Conservation (phyloP, 2,113 vertebrate genomes). For the Mionectes macconnelli region DNA sequence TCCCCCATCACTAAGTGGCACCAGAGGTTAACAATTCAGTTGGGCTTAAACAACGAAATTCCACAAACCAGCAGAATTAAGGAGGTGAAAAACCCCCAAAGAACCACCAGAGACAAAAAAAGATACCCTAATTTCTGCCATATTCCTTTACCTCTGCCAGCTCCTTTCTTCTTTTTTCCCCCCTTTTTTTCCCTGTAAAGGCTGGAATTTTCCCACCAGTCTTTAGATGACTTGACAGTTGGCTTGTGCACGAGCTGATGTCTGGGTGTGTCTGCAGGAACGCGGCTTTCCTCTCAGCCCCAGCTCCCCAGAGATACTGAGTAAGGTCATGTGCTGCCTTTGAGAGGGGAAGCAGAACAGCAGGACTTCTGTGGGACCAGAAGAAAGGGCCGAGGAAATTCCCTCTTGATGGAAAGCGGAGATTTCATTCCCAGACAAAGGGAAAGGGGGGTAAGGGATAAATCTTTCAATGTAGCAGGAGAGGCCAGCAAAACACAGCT, state of each 20-base stretch:
- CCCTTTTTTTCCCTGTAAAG: background rate
- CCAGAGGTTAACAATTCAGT: background rate
- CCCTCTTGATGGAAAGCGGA: background rate
- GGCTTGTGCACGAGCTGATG: background rate
- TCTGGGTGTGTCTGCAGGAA: background rate
- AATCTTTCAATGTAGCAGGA: background rate
- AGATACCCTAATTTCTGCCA: background rate
- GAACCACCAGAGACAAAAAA: accelerated
- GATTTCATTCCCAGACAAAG: background rate
- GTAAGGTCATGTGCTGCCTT: background rate
- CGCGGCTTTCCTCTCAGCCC: background rate
- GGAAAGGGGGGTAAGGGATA: background rate
- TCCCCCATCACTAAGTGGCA: background rate
- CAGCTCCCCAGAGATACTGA: background rate
- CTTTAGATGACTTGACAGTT: background rate
- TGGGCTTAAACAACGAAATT: background rate
- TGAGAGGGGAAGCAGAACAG: background rate
- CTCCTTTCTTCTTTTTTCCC: background rate
- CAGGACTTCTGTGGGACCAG: background rate
- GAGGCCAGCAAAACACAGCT: background rate
- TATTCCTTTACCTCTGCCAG: background rate
- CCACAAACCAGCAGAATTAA: background rate
- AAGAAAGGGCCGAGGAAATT: background rate
- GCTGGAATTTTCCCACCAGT: background rate
- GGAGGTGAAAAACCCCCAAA: background rate